Conservation (phyloP, 2,797 vertebrate genomes). For the Sebastes nivosus region DNA sequence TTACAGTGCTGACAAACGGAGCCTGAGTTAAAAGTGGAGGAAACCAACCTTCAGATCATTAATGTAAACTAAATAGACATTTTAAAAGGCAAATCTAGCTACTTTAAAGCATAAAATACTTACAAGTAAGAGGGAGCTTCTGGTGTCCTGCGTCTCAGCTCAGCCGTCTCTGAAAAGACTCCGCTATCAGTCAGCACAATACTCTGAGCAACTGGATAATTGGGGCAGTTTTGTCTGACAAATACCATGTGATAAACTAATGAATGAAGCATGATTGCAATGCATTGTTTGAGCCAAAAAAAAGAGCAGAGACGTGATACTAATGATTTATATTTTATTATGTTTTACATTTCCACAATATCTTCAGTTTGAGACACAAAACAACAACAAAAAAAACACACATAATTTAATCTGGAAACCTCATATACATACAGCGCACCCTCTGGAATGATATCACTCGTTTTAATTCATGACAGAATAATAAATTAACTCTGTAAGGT, state of each 20-base stretch:
- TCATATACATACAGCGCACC: slow-evolving; percentile 74
- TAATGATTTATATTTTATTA: slow-evolving; percentile 63
- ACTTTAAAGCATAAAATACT: slow-evolving; percentile 37
- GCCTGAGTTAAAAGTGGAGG: not conserved
- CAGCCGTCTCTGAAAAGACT: not conserved
- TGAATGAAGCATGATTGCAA: slow-evolving; percentile 61
- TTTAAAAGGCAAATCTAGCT: not conserved
- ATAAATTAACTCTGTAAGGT: slow-evolving; percentile 65
- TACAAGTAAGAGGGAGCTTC: slow-evolving; percentile 18
- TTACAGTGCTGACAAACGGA: not conserved
- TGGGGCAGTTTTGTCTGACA: slow-evolving; percentile 71
- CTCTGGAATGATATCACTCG: slow-evolving; percentile 56
- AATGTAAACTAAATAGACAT: not conserved
- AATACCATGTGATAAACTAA: slow-evolving; percentile 78
- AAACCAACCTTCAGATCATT: not conserved
- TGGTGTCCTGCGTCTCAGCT: not conserved
- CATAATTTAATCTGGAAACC: slow-evolving; percentile 72
- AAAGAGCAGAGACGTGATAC: slow-evolving; percentile 15
- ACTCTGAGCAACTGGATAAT: slow-evolving; percentile 47
- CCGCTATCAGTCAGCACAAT: slow-evolving; percentile 51
- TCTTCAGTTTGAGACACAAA: slow-evolving; percentile 61
- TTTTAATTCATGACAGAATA: slow-evolving; percentile 31
- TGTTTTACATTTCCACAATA: slow-evolving; percentile 74
- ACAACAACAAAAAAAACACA: slow-evolving; percentile 47
- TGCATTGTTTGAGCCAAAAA: not conserved